Conservation (phyloP, 2,797 vertebrate genomes). For the Peromyscus eremicus region DNA sequence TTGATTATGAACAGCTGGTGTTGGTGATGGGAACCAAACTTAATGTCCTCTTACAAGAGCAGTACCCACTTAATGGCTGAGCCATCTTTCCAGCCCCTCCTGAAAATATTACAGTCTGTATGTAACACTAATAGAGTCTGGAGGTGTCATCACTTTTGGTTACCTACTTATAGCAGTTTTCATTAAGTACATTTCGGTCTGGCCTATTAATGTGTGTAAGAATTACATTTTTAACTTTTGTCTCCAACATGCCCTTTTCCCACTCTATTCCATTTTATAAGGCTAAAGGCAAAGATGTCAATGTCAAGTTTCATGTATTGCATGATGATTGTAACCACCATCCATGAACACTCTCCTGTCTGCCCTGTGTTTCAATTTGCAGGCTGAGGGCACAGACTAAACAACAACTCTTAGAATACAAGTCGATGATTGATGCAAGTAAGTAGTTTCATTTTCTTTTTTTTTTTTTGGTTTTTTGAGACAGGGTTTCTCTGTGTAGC, state of each 20-base stretch:
- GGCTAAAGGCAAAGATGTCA: not conserved
- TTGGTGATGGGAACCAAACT: not conserved
- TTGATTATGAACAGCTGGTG: too few species aligned
- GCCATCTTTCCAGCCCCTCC: not conserved
- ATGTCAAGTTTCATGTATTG: not conserved
- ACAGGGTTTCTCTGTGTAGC: too few species aligned
- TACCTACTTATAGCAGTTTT: not conserved
- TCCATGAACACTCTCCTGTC: not conserved
- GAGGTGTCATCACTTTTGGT: not conserved
- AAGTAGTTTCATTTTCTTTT: conserved; percentile 63
- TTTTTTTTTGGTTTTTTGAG: too few species aligned
- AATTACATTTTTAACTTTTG: conserved; percentile 10
- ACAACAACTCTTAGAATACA: conserved; percentile 85
- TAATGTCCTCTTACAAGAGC: not conserved
- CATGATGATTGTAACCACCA: not conserved
- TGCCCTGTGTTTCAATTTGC: conserved; percentile 9
- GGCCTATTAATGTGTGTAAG: not conserved
- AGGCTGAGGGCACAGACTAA: conserved; percentile 84
- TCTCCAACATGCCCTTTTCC: not conserved
- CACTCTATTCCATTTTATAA: conserved; percentile 9
- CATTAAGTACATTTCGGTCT: not conserved
- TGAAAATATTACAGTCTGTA: not conserved
- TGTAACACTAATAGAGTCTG: not conserved
- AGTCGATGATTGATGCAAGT: conserved; percentile 71
- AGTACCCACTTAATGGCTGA: too few species aligned